A percentile compares a stretch with the other conserved stretches of the same genome.
Evolutionary conservation across 2,888 invertebrate genomes (phyloP).

Genomic region (Drosophila nigritarsus): DNA sequence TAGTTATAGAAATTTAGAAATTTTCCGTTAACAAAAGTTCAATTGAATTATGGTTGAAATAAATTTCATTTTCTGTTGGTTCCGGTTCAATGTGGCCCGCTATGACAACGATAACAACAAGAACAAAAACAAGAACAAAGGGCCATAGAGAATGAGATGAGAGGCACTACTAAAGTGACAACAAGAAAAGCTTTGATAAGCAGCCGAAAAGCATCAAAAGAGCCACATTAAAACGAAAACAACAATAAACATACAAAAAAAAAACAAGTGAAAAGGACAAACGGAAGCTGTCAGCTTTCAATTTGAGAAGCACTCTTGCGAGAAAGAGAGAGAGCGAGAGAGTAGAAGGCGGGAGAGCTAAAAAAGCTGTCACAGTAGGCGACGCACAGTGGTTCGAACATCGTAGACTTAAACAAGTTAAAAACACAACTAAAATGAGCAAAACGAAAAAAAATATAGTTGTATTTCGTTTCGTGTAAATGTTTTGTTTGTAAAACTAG

Average conservation of each 20-base stretch:
- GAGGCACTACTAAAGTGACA: constrained; percentile 36
- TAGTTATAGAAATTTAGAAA: not conserved
- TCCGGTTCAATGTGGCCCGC: constrained; percentile 56
- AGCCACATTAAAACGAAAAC: constrained; percentile 29
- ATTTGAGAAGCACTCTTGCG: constrained; percentile 16
- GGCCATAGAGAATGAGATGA: not conserved
- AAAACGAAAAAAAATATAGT: not conserved
- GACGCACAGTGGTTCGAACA: not conserved
- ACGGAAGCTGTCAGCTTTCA: constrained; percentile 51
- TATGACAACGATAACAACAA: constrained; percentile 46
- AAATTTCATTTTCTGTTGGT: constrained; percentile 56
- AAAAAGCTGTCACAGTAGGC: constrained; percentile 48
- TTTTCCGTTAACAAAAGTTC: constrained; percentile 5
- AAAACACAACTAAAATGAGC: not conserved
- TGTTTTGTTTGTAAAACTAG: constrained; percentile 11
- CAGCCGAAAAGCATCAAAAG: constrained; percentile 27
- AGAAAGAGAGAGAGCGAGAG: constrained; percentile 2
- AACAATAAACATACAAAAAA: constrained; percentile 41
- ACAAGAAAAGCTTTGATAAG: constrained; percentile 70
- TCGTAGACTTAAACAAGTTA: not conserved
- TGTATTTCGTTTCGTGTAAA: constrained; percentile 14
- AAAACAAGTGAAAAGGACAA: constrained; percentile 51
- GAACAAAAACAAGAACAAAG: constrained; percentile 13
- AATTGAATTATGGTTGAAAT: constrained; percentile 49
- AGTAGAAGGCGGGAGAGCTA: not conserved